Evolutionary conservation across 2,797 vertebrate species (phyloP).

Genomic region (Megalops cyprinoides): DNA sequence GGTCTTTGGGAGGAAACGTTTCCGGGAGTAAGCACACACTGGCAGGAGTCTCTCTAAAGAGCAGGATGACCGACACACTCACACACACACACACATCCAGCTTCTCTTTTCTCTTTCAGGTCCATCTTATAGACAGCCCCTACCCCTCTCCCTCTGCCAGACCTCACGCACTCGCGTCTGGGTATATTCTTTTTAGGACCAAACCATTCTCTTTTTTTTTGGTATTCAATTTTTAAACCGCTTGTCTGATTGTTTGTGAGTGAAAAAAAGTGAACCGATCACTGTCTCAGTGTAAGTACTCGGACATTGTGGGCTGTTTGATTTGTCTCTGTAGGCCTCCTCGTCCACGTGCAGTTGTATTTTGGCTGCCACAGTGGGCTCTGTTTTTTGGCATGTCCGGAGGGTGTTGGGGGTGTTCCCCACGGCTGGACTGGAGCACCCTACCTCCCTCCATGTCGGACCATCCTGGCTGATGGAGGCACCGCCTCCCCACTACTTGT

Average conservation of each 20-base stretch:
- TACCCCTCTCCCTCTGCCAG: not conserved
- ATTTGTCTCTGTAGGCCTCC: not conserved
- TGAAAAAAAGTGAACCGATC: constrained; percentile 16
- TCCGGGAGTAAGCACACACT: no score
- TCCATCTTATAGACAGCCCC: not conserved
- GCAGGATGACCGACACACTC: not conserved
- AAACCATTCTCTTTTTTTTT: no score
- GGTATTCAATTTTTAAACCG: not conserved
- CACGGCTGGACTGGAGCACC: no score
- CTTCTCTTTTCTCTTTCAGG: constrained; percentile 11
- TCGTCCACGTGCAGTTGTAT: not conserved
- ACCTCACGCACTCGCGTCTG: not conserved
- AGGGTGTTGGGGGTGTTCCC: not conserved
- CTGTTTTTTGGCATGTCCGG: no score
- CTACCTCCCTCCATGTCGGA: not conserved
- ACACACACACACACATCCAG: not conserved
- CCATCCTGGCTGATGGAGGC: not conserved
- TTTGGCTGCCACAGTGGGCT: not conserved
- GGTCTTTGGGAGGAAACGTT: not conserved
- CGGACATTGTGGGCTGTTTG: constrained; percentile 15
- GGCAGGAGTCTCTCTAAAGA: not conserved
- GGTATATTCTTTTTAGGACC: not conserved
- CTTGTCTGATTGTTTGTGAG: not conserved
- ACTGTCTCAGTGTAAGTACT: constrained; percentile 1
- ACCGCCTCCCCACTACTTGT: not conserved